Base-by-base conservation (phyloP, 2,888 invertebrate genomes). In the Phalera bucephala region DNA sequence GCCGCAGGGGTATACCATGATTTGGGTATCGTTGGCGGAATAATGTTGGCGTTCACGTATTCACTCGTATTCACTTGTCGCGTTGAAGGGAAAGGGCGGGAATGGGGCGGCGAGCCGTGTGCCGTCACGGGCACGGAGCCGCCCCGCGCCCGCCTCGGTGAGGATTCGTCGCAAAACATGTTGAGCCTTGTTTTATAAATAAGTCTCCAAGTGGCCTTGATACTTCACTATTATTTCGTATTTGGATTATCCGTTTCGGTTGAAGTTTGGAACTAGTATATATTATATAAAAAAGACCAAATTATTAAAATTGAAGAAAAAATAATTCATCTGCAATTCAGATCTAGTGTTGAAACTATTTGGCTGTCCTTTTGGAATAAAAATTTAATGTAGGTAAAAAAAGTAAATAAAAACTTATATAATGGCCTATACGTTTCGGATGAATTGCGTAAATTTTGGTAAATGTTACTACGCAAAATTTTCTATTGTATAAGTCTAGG, bases 401-500 rank as follows among this genome's bases (percentile, higher is more conserved):
- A 64, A 73, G 67, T 53, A 52, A 63, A 72, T 67, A 65, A 68
- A 72, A 82, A 78, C 66, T 71, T 84, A 83, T 84, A 80, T 80
- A 78, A 77, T 72, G 82, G 86, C 87, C 85, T 87, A 86, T 82
- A 82, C 81, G 82, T 87, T 88, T 88, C 83, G 81, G 79, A 78
- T 69, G 77, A 80, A 87, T 81, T 87, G 86, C 85, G 85, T 86
- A 87, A 69, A 75, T 85, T 87, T 89, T 88, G 88, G 87, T 84
- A 86, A 88, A 87, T 87, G 87, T 89, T 89, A 85, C 80, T 88
- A 87, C 87, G 88, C 88, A 86, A 86, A n/a, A 88, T 89, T 87
- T 88, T 89, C 86, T 90, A 90, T 87, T 90, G 77, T 88, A 80
- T 90, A 90, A 89, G 91, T 91, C 90, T 92, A 92, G 92, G 92